Percentiles rank a stretch among this genome's conserved stretches.
These are phyloP conservation scores for Oenanthe melanoleuca DNA, from an alignment of 2,113 vertebrate species.

Conservation along the genomic window DNA sequence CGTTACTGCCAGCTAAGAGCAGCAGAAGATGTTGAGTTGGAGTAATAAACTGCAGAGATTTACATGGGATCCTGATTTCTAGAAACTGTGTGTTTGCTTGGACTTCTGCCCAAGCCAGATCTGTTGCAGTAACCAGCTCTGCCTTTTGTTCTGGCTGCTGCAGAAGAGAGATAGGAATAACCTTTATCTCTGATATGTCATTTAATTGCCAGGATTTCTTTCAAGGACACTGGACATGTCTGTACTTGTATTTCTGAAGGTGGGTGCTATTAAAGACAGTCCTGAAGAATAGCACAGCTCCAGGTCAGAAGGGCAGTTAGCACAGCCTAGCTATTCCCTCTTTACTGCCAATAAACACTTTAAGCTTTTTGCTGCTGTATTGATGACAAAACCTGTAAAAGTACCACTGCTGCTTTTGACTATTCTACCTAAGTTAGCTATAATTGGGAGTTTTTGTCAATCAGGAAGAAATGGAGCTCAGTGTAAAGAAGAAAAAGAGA, in stretches of 20 bases:
- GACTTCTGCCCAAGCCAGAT: conserved; percentile 10
- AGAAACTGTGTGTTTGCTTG: background rate
- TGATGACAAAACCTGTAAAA: background rate
- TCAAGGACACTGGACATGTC: background rate
- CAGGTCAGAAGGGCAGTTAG: background rate
- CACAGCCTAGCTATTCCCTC: background rate
- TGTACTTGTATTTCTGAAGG: background rate
- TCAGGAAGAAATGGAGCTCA: background rate
- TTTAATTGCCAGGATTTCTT: background rate
- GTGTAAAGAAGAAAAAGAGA: background rate
- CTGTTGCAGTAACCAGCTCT: background rate
- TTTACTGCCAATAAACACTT: background rate
- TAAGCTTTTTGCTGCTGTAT: background rate
- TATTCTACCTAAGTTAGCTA: background rate
- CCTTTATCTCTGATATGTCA: background rate
- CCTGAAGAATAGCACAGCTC: background rate
- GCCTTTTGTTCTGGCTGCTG: conserved; percentile 34
- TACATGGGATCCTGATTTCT: background rate
- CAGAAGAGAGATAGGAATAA: background rate
- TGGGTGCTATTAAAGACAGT: background rate
- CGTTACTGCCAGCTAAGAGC: background rate
- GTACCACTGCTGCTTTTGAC: background rate
- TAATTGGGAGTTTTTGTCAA: background rate
- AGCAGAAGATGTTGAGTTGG: background rate
- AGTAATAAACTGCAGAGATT: background rate